These are phyloP conservation scores for Caenorhabditis sp. DNA, from an alignment of 2,888 invertebrate genomes.

Conservation along the genomic window DNA sequence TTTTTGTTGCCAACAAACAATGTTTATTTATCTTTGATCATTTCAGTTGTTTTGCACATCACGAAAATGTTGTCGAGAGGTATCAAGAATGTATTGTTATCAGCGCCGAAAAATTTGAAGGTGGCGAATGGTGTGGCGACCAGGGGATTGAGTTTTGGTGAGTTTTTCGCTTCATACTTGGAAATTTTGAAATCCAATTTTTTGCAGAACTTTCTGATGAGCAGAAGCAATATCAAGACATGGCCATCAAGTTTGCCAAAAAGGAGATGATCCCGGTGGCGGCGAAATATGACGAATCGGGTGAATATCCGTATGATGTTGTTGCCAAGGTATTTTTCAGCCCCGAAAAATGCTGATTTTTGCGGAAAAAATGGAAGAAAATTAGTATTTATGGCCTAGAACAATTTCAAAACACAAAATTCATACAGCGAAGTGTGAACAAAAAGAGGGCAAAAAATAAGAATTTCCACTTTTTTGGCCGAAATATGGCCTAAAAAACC, in stretches of 20 bases:
- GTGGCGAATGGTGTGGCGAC: background rate
- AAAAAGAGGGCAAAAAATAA: too few relatives aligned
- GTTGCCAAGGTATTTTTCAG: background rate
- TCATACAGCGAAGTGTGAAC: too few relatives aligned
- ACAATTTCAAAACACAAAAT: too few relatives aligned
- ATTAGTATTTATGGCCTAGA: too few relatives aligned
- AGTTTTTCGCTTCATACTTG: background rate
- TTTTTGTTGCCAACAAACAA: too few relatives aligned
- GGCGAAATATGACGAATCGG: conserved; percentile 5
- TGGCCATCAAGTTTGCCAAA: background rate
- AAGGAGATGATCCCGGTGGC: conserved; percentile 4
- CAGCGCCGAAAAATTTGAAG: background rate
- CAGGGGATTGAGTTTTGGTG: background rate
- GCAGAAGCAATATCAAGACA: background rate
- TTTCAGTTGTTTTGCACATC: too few relatives aligned
- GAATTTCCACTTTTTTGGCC: too few relatives aligned
- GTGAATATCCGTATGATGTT: conserved; percentile 5
- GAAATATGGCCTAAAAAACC: too few relatives aligned
- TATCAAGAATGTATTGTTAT: background rate
- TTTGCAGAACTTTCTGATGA: background rate
- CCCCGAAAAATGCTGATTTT: too few relatives aligned
- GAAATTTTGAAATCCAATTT: background rate
- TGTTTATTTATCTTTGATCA: too few relatives aligned
- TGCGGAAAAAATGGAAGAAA: too few relatives aligned
- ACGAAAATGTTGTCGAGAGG: background rate